A percentile compares a stretch with the other conserved stretches of the same genome.
Conservation (phyloP, 2,888 invertebrate genomes). For the Dicranocentrus wangi region DNA sequence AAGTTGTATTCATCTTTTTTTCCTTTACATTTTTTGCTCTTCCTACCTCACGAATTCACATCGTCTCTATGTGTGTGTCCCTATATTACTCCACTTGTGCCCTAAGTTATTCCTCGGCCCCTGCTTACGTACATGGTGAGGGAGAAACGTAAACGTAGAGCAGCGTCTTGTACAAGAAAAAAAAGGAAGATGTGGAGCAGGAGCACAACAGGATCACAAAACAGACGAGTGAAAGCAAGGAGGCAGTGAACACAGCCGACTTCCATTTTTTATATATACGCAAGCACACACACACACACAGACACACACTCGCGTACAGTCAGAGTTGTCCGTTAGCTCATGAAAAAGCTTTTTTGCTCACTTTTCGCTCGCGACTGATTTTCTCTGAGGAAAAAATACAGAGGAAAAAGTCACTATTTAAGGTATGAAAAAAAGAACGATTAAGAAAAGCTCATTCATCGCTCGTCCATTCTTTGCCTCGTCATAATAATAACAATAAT, state of each 20-base stretch:
- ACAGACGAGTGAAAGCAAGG: slow-evolving; percentile 55
- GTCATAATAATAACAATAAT: slow-evolving; percentile 19
- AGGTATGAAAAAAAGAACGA: not conserved
- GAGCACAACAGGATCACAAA: slow-evolving; percentile 15
- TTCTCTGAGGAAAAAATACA: not conserved
- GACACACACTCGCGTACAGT: not conserved
- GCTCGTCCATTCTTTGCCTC: slow-evolving; percentile 34
- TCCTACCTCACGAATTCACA: too few relatives aligned
- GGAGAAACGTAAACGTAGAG: not conserved
- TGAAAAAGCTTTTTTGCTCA: not conserved
- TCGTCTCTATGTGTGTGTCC: too few relatives aligned
- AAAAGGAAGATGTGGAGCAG: slow-evolving; percentile 40
- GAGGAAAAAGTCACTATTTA: not conserved
- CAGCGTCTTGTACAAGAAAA: not conserved
- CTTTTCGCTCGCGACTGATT: slow-evolving; percentile 8
- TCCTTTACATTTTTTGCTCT: too few relatives aligned
- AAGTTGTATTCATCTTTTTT: too few relatives aligned
- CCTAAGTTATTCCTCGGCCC: not conserved
- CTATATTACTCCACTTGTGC: too few relatives aligned
- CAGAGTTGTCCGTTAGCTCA: too few relatives aligned
- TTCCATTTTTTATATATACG: too few relatives aligned
- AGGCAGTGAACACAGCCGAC: slow-evolving; percentile 38
- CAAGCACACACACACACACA: not conserved
- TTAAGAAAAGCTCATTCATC: slow-evolving; percentile 10
- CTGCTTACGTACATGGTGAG: not conserved